These are phyloP conservation scores for Oligia strigilis DNA, from an alignment of 2,888 invertebrate species.

Conservation along the genomic window DNA sequence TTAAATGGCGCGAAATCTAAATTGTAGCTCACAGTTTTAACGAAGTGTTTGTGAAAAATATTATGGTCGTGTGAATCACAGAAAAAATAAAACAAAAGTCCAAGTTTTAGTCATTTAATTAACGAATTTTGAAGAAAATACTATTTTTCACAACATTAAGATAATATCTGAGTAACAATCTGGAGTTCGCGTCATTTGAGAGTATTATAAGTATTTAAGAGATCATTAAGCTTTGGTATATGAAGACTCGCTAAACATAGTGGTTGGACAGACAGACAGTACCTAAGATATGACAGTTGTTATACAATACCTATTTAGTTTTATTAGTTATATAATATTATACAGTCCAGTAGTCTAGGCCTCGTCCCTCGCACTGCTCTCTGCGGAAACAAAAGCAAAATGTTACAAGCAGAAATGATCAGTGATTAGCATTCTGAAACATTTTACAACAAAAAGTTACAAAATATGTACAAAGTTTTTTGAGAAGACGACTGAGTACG, in stretches of 20 bases:
- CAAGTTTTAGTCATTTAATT: constrained; percentile 2
- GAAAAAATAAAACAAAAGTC: constrained; percentile 28
- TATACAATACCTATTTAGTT: constrained; percentile 67
- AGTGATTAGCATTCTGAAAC: not conserved
- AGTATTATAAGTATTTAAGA: constrained; percentile 13
- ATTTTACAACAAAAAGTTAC: not conserved
- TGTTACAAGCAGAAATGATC: not conserved
- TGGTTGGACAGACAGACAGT: constrained; percentile 67
- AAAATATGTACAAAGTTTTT: not conserved
- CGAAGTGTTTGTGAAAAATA: constrained; percentile 33
- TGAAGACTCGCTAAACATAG: constrained; percentile 35
- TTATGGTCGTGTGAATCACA: constrained; percentile 4
- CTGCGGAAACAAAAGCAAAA: constrained; percentile 70
- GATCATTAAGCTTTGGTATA: constrained; percentile 22
- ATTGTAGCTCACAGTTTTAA: constrained; percentile 14
- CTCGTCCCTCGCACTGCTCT: constrained; percentile 82
- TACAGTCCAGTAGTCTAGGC: constrained; percentile 83
- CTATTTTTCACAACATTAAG: constrained; percentile 26
- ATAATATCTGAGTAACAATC: constrained; percentile 18
- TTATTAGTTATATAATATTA: constrained; percentile 72
- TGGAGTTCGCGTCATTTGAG: constrained; percentile 27
- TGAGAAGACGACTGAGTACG: not conserved
- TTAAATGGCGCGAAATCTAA: constrained; percentile 48
- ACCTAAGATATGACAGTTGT: constrained; percentile 76
- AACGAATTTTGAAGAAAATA: constrained; percentile 10